Conservation (phyloP, 2,113 vertebrate species). For the Cairina moschata region DNA sequence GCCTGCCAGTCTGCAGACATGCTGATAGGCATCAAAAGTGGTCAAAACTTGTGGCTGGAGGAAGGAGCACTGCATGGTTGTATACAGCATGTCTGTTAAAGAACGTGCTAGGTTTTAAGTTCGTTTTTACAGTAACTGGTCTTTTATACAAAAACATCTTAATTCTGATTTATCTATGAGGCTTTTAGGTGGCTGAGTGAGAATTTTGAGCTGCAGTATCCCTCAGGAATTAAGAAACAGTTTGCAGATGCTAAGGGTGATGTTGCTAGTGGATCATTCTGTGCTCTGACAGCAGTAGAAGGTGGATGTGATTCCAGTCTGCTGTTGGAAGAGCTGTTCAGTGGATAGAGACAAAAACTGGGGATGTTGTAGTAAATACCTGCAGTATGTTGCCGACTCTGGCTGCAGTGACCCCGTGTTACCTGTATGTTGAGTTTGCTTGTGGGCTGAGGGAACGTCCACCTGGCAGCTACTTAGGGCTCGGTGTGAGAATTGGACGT, state of each 20-base stretch:
- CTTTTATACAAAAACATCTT: neutral
- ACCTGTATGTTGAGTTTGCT: neutral
- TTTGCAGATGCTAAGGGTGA: neutral
- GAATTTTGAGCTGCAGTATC: neutral
- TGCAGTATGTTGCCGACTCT: neutral
- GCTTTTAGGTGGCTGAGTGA: neutral
- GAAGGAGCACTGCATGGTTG: neutral
- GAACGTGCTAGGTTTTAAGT: neutral
- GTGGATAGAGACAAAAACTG: neutral
- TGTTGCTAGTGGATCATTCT: neutral
- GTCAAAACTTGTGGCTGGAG: neutral
- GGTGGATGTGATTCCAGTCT: neutral
- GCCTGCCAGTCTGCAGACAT: neutral
- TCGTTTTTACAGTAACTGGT: neutral
- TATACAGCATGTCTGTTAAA: neutral
- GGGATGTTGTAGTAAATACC: neutral
- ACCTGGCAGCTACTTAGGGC: neutral
- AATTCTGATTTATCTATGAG: neutral
- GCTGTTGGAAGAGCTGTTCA: neutral
- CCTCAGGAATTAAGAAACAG: neutral
- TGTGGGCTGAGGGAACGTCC: neutral
- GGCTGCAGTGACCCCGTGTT: neutral
- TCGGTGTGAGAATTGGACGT: neutral
- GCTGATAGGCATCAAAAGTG: neutral
- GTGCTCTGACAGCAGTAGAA: neutral